Base-by-base conservation (phyloP, 2,113 vertebrate species). In the Camelus dromedarius region DNA sequence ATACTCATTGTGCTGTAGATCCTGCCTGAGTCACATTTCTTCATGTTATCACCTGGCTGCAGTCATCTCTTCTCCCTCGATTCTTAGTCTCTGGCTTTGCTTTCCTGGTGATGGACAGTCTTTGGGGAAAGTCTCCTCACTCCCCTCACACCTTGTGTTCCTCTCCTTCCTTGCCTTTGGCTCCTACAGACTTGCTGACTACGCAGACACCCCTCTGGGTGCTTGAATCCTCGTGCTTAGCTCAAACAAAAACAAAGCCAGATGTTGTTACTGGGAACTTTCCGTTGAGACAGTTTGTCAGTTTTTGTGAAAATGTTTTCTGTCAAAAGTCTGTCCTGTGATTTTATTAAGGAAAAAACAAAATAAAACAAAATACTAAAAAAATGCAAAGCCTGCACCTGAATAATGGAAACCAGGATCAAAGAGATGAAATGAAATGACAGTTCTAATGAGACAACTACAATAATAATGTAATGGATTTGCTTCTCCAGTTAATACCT, bases 211-310 rank as follows among this genome's bases (percentile, higher is more conserved):
- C 50, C 35, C 81, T 86, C 50, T 30, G 30, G 19, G 62, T 42
- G 12, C 10, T 11, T 38, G 46, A 52, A 6, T 75, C 42, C 32
- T 76, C 70, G 42, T 66, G 18, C 75, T 95, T 70, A 66, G 58
- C 30, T 70, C 46, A 60, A 30, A 28, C 54, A 95, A 92, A 89
- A 94, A 91, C 85, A 92, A 66, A 97, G 72, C 69, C 91, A 95
- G 84, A 95, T 94, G 72, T 75, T 91, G 19, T 35, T 76, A 42
- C 91, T 87, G 38, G 73, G 70, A 96, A 66, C 76, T 66, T 81
- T n/a, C 52, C 18, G 30, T 72, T 82, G 26, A 73, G 62, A 38
- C 16, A 80, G 75, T 76, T 81, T 92, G 54, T 77, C 88, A 92
- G 28, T 69, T 87, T 69, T 66, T 38, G 8, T 84, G 58, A 97